Percentiles rank a stretch among this genome's conserved stretches.
These are phyloP conservation scores for Falcunculus frontatus DNA, from an alignment of 2,113 vertebrate species.

Conservation along the genomic window DNA sequence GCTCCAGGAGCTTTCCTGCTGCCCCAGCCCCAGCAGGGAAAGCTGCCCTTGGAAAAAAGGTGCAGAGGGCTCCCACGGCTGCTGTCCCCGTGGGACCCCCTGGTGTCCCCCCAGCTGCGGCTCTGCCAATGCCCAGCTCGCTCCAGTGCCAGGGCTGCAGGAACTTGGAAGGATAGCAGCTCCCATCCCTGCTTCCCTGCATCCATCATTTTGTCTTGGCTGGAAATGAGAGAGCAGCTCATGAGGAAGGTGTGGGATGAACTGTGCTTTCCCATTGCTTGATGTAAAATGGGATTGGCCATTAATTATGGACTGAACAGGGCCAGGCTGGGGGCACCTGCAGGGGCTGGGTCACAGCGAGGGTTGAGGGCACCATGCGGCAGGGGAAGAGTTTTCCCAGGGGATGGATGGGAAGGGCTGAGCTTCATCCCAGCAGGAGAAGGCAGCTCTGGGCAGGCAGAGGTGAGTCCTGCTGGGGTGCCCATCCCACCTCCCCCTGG, in stretches of 20 bases:
- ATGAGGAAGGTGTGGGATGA: background rate
- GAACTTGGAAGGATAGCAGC: background rate
- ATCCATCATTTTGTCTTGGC: background rate
- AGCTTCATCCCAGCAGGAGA: background rate
- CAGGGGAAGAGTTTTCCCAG: background rate
- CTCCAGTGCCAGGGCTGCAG: background rate
- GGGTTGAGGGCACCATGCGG: rapidly evolving
- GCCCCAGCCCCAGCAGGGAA: background rate
- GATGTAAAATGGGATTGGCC: background rate
- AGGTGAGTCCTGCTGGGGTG: background rate
- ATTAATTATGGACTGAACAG: background rate
- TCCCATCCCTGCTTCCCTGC: background rate
- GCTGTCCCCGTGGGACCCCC: background rate
- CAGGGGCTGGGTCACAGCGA: background rate
- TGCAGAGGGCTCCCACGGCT: background rate
- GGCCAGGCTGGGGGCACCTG: background rate
- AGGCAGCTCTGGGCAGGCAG: background rate
- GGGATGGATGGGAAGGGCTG: background rate
- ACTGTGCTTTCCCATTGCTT: background rate
- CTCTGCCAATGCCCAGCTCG: background rate
- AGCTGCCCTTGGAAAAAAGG: background rate
- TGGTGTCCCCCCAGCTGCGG: rapidly evolving
- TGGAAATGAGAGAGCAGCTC: background rate
- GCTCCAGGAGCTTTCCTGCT: background rate
- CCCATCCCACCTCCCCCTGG: background rate